Evolutionary conservation across 2,797 vertebrate species (phyloP).

Genomic region (Falco berigora): DNA sequence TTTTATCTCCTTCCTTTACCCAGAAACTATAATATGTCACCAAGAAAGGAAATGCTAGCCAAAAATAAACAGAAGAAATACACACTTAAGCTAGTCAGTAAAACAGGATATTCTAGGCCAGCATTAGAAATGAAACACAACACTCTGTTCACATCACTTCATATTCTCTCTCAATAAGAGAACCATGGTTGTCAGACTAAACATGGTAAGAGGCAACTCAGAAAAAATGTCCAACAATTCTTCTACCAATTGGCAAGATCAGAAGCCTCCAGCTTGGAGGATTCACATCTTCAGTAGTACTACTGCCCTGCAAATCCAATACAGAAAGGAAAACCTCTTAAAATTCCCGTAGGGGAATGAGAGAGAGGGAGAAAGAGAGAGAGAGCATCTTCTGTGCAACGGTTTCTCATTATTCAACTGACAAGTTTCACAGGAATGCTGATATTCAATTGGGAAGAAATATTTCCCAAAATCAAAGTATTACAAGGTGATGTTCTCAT

Average conservation of each 20-base stretch:
- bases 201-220: conserved; percentile 41
- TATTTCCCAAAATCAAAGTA: neutral
- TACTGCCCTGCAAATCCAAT: conserved; percentile 24
- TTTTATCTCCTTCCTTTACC: neutral
- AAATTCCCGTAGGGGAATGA: neutral
- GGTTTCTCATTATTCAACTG: neutral
- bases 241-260: neutral
- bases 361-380: neutral
- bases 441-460: neutral
- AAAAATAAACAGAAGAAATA: neutral
- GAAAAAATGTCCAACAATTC: conserved; percentile 10
- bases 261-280: neutral
- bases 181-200: conserved; percentile 32
- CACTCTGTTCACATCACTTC: neutral
- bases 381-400: neutral
- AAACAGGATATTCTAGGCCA: neutral
- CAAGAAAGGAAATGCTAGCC: neutral
- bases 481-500: neutral
- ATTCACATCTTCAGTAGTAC: neutral
- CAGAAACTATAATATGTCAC: neutral
- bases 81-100: neutral
- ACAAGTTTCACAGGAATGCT: neutral
- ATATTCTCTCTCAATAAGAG: neutral
- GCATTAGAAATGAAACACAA: neutral
- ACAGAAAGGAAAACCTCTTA: neutral